Conservation (phyloP, 1,140 invertebrate species). For the Pissodes strobi region DNA sequence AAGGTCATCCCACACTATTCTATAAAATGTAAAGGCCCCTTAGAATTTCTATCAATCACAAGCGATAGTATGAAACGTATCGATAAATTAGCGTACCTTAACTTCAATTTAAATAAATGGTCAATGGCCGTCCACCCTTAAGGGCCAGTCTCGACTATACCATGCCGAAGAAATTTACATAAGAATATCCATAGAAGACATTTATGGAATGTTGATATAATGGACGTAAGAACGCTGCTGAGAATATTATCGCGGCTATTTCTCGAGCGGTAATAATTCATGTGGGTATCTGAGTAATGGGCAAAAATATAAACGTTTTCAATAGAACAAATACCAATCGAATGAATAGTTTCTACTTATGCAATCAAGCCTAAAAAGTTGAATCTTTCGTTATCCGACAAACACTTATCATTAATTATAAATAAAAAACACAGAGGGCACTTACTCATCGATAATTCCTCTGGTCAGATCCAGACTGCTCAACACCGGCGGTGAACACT, state of each 20-base stretch:
- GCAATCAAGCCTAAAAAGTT: no score
- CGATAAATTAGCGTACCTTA: no score
- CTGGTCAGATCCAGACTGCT: conserved; percentile 42
- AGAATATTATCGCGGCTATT: conserved; percentile 14
- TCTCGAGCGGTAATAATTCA: conserved; percentile 3
- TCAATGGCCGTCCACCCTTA: no score
- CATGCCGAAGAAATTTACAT: not conserved
- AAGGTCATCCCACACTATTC: no score
- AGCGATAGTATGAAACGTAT: no score
- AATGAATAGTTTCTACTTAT: no score
- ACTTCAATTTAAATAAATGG: no score
- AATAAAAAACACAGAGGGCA: conserved; percentile 2
- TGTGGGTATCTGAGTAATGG: conserved; percentile 4
- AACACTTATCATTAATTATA: not conserved
- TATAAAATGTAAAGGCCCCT: no score
- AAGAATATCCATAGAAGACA: conserved; percentile 8
- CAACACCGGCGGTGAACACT: conserved; percentile 33
- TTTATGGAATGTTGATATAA: conserved; percentile 21
- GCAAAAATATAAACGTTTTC: conserved; percentile 9
- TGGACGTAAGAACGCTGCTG: not conserved
- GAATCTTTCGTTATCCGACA: not conserved
- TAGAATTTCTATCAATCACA: no score
- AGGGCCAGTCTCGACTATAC: no score
- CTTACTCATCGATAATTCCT: conserved; percentile 45
- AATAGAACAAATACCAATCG: conserved; percentile 5